Percentiles rank a stretch among this genome's conserved stretches.
Evolutionary conservation across 2,113 vertebrate genomes (phyloP).

Genomic region (Talpa occidentalis): DNA sequence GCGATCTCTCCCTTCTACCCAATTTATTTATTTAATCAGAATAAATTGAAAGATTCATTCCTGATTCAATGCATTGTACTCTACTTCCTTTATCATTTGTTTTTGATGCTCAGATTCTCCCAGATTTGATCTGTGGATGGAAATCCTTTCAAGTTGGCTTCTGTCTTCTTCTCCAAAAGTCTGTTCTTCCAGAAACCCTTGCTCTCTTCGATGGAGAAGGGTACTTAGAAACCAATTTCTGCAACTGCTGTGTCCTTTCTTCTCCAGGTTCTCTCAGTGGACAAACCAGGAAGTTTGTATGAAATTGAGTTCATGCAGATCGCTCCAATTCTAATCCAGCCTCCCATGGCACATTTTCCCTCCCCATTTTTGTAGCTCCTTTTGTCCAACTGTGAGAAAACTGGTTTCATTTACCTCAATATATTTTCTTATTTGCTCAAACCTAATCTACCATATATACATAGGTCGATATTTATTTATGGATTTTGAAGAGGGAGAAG

Average conservation of each 20-base stretch:
- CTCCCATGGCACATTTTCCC: background rate
- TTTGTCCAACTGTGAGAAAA: background rate
- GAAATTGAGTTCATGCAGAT: background rate
- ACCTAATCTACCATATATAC: background rate
- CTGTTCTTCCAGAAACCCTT: background rate
- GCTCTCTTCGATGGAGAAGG: background rate
- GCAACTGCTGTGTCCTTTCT: background rate
- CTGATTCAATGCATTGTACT: background rate
- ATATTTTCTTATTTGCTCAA: constrained; percentile 1
- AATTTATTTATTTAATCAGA: background rate
- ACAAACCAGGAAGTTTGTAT: constrained; percentile 19
- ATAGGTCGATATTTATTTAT: background rate
- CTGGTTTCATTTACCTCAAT: background rate
- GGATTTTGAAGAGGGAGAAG: background rate
- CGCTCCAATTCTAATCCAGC: background rate
- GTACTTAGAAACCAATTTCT: background rate
- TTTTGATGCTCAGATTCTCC: background rate
- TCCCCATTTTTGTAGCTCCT: background rate
- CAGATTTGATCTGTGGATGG: background rate
- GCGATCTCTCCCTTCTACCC: background rate
- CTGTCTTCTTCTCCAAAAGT: background rate
- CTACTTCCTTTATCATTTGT: background rate
- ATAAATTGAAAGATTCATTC: background rate
- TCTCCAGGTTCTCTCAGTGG: background rate
- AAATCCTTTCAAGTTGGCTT: background rate